phyloP scores from a whole-genome alignment of 2,888 invertebrate species.

The Eupelmus urozonus region DNA sequence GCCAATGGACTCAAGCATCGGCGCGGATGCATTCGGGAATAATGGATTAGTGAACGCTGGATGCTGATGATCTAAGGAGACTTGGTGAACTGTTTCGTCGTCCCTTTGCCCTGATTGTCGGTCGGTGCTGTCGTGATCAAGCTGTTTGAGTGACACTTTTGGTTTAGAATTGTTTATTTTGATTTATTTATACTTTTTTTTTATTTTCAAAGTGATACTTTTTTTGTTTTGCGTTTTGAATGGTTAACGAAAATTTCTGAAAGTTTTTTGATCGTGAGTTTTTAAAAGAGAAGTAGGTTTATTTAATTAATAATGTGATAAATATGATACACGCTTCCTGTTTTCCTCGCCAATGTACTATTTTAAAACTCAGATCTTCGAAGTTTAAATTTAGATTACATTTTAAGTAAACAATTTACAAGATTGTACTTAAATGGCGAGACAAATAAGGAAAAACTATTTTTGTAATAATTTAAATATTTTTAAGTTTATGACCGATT shows the following conservation, averaged over 20 bases:
- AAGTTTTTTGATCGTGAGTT: not conserved
- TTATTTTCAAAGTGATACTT: conserved; percentile 38
- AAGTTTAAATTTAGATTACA: conserved; percentile 34
- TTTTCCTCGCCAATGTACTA: conserved; percentile 37
- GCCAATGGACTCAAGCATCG: not conserved
- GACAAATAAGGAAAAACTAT: no score
- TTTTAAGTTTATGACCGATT: no score
- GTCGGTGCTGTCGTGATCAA: conserved; percentile 17
- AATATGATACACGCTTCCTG: conserved; percentile 43
- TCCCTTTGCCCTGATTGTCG: no score
- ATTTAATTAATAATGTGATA: not conserved
- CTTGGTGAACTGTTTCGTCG: conserved; percentile 46
- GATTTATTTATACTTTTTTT: conserved; percentile 28
- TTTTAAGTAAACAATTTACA: not conserved
- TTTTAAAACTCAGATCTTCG: conserved; percentile 32
- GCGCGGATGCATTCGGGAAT: no score
- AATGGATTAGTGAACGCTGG: no score
- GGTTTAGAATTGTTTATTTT: conserved; percentile 27
- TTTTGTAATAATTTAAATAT: no score
- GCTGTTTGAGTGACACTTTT: conserved; percentile 39
- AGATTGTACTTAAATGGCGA: not conserved
- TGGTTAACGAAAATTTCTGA: not conserved
- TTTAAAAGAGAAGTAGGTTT: not conserved
- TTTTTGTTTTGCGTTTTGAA: not conserved
- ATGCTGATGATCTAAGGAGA: conserved; percentile 7